A percentile compares a stretch with the other conserved stretches of the same genome.
phyloP scores from a whole-genome alignment of 2,797 vertebrate species.

The Microctenopoma lineatum region DNA sequence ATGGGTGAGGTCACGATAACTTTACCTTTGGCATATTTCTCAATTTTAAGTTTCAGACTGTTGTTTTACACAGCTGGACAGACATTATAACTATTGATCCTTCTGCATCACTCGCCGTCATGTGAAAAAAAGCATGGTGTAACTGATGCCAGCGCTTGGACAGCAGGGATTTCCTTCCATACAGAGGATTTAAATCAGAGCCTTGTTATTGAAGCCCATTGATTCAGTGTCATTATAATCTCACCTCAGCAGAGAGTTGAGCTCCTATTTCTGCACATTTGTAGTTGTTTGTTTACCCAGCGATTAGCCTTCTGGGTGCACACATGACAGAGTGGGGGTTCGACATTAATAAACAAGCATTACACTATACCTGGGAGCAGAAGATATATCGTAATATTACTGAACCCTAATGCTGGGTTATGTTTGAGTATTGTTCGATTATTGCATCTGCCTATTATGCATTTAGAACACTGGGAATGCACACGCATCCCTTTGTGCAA shows the following conservation, averaged over 20 bases:
- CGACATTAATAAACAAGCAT: constrained; percentile 27
- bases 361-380: constrained; percentile 34
- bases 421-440: constrained; percentile 30
- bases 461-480: constrained; percentile 10
- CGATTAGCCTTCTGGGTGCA: constrained; percentile 58
- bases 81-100: constrained; percentile 33
- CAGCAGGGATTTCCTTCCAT: constrained; percentile 44
- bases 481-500: constrained; percentile 14
- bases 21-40: too few relatives aligned
- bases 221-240: constrained; percentile 78
- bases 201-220: constrained; percentile 69
- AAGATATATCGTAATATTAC: constrained; percentile 33
- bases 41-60: too few relatives aligned
- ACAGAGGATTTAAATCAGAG: constrained; percentile 68
- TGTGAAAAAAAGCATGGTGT: constrained; percentile 20
- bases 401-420: constrained; percentile 14
- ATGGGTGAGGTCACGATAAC: too few relatives aligned
- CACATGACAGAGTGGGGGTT: constrained; percentile 41
- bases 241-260: constrained; percentile 61
- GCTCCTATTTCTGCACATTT: constrained; percentile 66
- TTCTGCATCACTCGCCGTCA: constrained; percentile 37
- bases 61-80: background rate
- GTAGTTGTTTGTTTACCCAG: constrained; percentile 68
- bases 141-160: constrained; percentile 39
- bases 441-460: constrained; percentile 3